Percentiles rank a stretch among this genome's conserved stretches.
Conservation (phyloP, 30 jellyfish, hydroid and myxozoan species). For the Hydra vulgaris region DNA sequence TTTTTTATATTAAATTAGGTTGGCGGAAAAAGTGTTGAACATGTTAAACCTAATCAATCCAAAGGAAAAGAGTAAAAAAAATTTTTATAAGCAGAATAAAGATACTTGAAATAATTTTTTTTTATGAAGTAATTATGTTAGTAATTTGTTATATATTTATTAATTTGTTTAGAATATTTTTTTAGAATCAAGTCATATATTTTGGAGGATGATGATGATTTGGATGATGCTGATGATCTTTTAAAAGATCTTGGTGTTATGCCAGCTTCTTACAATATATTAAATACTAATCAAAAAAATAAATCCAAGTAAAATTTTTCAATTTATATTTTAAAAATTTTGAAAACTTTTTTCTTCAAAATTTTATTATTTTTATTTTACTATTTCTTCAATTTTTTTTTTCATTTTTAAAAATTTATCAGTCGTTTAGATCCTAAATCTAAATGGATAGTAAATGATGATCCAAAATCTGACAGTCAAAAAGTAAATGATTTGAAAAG, state of each 20-base stretch:
- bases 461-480: background rate
- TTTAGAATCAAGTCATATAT: background rate
- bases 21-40: too few species aligned
- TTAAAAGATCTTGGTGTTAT: slow-evolving; percentile 65
- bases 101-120: too few species aligned
- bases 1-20: too few species aligned
- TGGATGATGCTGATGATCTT: slow-evolving; percentile 59
- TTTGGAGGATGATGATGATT: slow-evolving; percentile 3
- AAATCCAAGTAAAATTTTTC: slow-evolving; percentile 7
- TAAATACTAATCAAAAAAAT: slow-evolving; percentile 22
- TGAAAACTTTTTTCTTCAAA: too few species aligned
- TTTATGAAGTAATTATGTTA: too few species aligned
- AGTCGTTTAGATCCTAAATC: background rate
- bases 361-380: too few species aligned
- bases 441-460: background rate
- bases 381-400: too few species aligned
- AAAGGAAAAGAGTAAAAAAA: too few species aligned
- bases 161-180: too few species aligned
- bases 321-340: background rate
- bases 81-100: too few species aligned
- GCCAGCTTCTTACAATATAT: slow-evolving; percentile 9
- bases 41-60: too few species aligned
- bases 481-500: background rate
- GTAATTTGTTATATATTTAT: too few species aligned
- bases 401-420: background rate